Base-by-base conservation (phyloP, 2,113 vertebrate genomes). In the Edolisoma coerulescens region DNA sequence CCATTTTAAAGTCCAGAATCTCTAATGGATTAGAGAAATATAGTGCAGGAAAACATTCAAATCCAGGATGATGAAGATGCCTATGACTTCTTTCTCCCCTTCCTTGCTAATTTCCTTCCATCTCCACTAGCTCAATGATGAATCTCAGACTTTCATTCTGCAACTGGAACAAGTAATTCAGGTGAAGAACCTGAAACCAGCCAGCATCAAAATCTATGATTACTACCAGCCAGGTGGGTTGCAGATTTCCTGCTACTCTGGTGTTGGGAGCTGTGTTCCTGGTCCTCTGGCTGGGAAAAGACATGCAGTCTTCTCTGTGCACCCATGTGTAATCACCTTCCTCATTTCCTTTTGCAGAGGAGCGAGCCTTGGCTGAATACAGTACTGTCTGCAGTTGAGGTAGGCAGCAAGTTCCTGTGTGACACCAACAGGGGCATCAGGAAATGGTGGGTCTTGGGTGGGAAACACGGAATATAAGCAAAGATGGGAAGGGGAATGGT, bases 211-310 rank as follows among this genome's bases (percentile, higher is more conserved):
- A 95, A 94, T 99, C 71, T 99, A 98, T 2, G 99, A 99, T 79
- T 99, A 99, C 95, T 99, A 99, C 96, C 97, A 98, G 79, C 98
- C 98, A 82, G 98, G 99, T 99, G 84, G 93, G 98, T 81, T 79
- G 53, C 24, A 64, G 54, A 54, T 67, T 92, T 52, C 37, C 16
- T 91, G 5, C 32, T 77, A 2, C 32, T 47, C 10, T 19, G n/a
- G 26, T 9, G 8, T 2, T 54, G 33, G 67, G 39, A 80, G 37
- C 19, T 41, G 67, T 23, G 14, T 35, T 83, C 47, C 79, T 59
- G 9, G 12, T 39, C 77, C 35, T 81, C 41, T 79, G 39, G 4
- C 10, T 78, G 33, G 35, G 39, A 37, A 77, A 50, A 75, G 19
- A 20, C 1, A 4, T 14, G 19, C 5, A 7, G 27, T 19, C 35